phyloP scores from a whole-genome alignment of 92 coral and sea anemone species.

The Phenganax subtilis region DNA sequence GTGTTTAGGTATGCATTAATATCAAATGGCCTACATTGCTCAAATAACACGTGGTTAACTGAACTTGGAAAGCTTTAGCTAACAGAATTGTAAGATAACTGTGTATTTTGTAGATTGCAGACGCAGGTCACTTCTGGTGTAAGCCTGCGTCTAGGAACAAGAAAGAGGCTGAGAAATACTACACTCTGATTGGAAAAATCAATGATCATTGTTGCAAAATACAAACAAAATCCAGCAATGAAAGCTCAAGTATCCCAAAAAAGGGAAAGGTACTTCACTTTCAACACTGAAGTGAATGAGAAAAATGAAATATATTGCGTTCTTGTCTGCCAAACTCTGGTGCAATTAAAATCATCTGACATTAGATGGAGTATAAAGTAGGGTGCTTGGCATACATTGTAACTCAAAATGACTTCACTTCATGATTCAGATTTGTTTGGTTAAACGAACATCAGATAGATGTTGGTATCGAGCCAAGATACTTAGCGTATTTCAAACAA shows the following conservation, averaged over 20 bases:
- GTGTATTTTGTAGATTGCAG: slow-evolving; percentile 49
- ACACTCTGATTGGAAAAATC: slow-evolving; percentile 67
- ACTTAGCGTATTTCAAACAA: slow-evolving; percentile 67
- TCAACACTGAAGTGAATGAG: too few species aligned
- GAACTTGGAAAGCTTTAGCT: too few species aligned
- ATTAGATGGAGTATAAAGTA: neutral
- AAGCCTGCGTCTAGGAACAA: slow-evolving; percentile 28
- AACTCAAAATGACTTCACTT: neutral
- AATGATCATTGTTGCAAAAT: slow-evolving; percentile 64
- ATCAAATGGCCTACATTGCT: neutral
- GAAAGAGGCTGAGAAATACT: slow-evolving; percentile 57
- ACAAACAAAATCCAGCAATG: slow-evolving; percentile 5
- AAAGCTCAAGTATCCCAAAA: slow-evolving; percentile 18
- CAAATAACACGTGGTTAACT: neutral
- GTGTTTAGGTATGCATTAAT: neutral
- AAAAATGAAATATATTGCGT: too few species aligned
- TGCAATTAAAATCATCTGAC: neutral
- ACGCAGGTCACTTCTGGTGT: slow-evolving; percentile 83
- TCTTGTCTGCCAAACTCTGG: neutral
- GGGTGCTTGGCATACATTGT: neutral
- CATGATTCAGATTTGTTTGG: slow-evolving; percentile 59
- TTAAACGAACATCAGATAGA: slow-evolving; percentile 74
- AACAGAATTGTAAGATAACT: neutral
- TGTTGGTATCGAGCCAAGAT: slow-evolving; percentile 95
- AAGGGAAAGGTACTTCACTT: slow-evolving; percentile 52